Evolutionary conservation across 2,113 vertebrate genomes (phyloP), one percentile per base, ranked within the genome.

Genomic region (Fukomys damarensis): DNA sequence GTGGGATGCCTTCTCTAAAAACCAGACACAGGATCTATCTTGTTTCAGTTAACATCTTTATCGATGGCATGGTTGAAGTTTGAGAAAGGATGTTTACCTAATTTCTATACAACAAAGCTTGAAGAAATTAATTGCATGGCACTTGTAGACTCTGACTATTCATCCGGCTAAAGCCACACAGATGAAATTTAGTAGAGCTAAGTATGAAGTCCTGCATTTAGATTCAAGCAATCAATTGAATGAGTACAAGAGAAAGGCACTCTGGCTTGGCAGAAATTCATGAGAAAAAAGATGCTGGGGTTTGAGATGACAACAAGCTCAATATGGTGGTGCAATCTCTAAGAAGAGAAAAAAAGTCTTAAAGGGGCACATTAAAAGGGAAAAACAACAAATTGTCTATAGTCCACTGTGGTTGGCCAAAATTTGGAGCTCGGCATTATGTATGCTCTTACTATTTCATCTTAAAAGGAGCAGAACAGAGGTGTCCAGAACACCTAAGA

Each of bases 291-390:
- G 80, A 96, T 35, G 43, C 58, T 72, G 13, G 63, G 32, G 7
- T 72, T 56, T 86, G 63, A 95, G 54, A 35, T 56, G 28, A 94
- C 86, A 82, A 66, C 77, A 92, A 90, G 65, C 86, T 89, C 94
- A 94, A n/a, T 58, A 54, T 24, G 65, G 72, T 82, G 65, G 56
- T n/a, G 7, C 46, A 66, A 59, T 41, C 59, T 28, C 87, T 82
- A 58, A 85, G 65, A 84, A 91, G 26, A 61, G 52, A 81, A 83
- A 89, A 89, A 82, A 72, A 84, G 72, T 52, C 32, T 79, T 41
- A 66, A 79, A 86, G 24, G 19, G 9, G 16, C 30, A 19, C 52
- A 54, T 70, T 58, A 72, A 68, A 94, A 8, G 11, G 5, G 68
- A 74, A 35, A 85, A 77, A 87, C 14, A 19, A 76, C 6, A 43